Conservation (phyloP, 2,888 invertebrate species). For the Coleophora flavipennella region DNA sequence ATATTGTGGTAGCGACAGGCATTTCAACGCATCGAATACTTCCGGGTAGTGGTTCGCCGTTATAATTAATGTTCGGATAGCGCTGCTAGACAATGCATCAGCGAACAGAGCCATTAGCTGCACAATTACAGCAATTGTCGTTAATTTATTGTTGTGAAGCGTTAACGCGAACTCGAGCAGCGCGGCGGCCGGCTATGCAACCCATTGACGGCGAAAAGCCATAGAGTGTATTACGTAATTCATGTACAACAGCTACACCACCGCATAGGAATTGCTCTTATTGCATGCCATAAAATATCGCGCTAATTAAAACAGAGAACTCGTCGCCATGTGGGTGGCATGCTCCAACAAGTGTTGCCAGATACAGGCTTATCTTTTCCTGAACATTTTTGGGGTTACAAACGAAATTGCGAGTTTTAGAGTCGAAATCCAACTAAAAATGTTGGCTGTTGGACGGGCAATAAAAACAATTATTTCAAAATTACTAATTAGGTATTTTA, state of each 20-base stretch:
- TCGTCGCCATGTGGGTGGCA: conserved; percentile 1
- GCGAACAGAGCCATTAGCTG: conserved; percentile 54
- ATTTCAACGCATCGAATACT: conserved; percentile 49
- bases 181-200: conserved; percentile 1
- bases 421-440: too few species aligned
- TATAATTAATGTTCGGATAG: conserved; percentile 47
- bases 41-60: conserved; percentile 28
- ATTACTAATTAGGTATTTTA: too few species aligned
- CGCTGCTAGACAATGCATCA: conserved; percentile 58
- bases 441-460: too few species aligned
- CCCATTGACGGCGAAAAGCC: conserved; percentile 18
- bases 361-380: too few species aligned
- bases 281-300: conserved; percentile 11
- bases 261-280: conserved; percentile 6
- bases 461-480: too few species aligned
- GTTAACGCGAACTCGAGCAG: conserved; percentile 17
- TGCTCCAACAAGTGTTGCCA: neutral
- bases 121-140: conserved; percentile 69
- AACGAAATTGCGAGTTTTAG: too few species aligned
- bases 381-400: too few species aligned
- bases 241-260: conserved; percentile 8
- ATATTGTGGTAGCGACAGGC: conserved; percentile 24
- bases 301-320: conserved; percentile 3
- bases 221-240: conserved; percentile 20
- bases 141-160: conserved; percentile 57